These are phyloP conservation scores for Platichthys stellatus DNA, from an alignment of 2,113 vertebrate genomes.

Conservation along the genomic window DNA sequence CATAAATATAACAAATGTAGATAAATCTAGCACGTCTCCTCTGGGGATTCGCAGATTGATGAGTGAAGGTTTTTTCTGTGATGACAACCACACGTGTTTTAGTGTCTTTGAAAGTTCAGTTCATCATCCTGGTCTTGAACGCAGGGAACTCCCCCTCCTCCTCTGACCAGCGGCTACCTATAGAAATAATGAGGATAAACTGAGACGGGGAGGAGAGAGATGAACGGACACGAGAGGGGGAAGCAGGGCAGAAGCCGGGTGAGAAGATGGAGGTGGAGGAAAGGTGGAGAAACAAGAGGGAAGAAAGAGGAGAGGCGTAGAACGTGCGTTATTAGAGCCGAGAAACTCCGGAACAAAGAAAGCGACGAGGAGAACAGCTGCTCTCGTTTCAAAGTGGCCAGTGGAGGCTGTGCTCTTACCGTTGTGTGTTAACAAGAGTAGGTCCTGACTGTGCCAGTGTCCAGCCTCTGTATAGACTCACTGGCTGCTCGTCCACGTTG, in stretches of 20 bases:
- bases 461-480: constrained; percentile 94
- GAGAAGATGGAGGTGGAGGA: neutral
- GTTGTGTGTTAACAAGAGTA: constrained; percentile 94
- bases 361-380: neutral
- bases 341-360: constrained; percentile 11
- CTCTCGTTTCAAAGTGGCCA: too few relatives aligned
- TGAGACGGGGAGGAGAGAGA: constrained; percentile 74
- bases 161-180: constrained; percentile 85
- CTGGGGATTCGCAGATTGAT: constrained; percentile 83
- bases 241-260: constrained; percentile 1
- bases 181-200: constrained; percentile 98
- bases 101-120: constrained; percentile 67
- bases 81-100: constrained; percentile 21
- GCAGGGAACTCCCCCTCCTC: constrained; percentile 75
- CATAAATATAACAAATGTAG: constrained; percentile 90
- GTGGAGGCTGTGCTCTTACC: constrained; percentile 61
- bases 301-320: constrained; percentile 59
- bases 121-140: constrained; percentile 80
- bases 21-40: constrained; percentile 91
- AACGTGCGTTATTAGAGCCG: constrained; percentile 72
- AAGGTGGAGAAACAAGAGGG: neutral
- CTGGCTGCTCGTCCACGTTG: constrained; percentile 84
- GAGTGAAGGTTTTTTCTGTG: constrained; percentile 50
- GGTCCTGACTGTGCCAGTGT: constrained; percentile 96
- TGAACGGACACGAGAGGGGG: constrained; percentile 20